A percentile compares a stretch with the other conserved stretches of the same genome.
phyloP scores from a whole-genome alignment of 2,113 vertebrate genomes.

The Polypterus bichir region DNA sequence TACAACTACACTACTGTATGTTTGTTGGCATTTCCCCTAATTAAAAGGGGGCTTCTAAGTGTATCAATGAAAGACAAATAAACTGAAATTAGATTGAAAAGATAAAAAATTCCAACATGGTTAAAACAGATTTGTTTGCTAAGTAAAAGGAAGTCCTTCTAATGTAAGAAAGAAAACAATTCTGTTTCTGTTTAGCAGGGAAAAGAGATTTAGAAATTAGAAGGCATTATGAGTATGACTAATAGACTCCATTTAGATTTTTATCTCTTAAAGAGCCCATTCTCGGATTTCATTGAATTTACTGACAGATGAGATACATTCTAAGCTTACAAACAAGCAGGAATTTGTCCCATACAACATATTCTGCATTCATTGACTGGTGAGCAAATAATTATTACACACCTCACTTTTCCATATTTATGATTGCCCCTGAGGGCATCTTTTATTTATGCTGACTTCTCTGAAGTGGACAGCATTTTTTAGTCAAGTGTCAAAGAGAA shows the following conservation, averaged over 20 bases:
- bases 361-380: slow-evolving; percentile 21
- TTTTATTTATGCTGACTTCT: slow-evolving; percentile 51
- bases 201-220: too few species aligned
- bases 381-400: slow-evolving; percentile 41
- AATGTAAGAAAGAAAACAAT: too few species aligned
- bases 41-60: too few species aligned
- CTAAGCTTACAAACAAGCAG: slow-evolving; percentile 21
- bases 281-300: slow-evolving; percentile 17
- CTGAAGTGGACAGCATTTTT: slow-evolving; percentile 53
- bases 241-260: slow-evolving; percentile 8
- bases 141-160: too few species aligned
- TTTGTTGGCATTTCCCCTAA: too few species aligned
- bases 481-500: slow-evolving; percentile 47
- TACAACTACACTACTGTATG: too few species aligned
- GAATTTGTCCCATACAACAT: slow-evolving; percentile 17
- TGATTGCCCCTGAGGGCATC: slow-evolving; percentile 40
- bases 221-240: slow-evolving; percentile 5
- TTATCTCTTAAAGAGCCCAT: slow-evolving; percentile 7
- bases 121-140: too few species aligned
- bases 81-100: too few species aligned
- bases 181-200: too few species aligned
- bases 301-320: slow-evolving; percentile 28
- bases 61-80: too few species aligned
- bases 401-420: slow-evolving; percentile 47
- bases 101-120: too few species aligned